A percentile compares a stretch with the other conserved stretches of the same genome.
Conservation (phyloP, 1,140 invertebrate species). For the Varroa destructor region DNA sequence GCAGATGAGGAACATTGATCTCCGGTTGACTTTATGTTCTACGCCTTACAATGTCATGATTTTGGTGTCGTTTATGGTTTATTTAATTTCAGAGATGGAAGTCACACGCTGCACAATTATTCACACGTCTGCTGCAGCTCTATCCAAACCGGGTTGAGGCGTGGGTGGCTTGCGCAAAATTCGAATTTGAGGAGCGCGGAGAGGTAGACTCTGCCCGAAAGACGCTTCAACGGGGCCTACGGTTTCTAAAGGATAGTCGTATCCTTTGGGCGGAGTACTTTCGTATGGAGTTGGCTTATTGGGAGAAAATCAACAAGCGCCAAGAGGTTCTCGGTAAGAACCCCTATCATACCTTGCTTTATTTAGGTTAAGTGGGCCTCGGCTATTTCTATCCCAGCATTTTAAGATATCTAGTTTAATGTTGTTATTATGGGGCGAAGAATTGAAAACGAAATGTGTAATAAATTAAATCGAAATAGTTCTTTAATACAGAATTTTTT, state of each 20-base stretch:
- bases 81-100: slow-evolving; percentile 14
- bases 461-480: too few species aligned
- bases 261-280: slow-evolving; percentile 11
- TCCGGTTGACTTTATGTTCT: too few species aligned
- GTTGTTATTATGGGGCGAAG: too few species aligned
- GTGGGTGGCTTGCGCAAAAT: slow-evolving; percentile 17
- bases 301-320: slow-evolving; percentile 15
- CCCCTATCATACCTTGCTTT: background rate
- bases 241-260: background rate
- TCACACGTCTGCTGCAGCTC: slow-evolving; percentile 7
- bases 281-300: slow-evolving; percentile 1
- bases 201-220: slow-evolving; percentile 7
- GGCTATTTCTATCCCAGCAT: background rate
- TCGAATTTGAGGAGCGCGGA: slow-evolving; percentile 6
- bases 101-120: slow-evolving; percentile 9
- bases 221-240: slow-evolving; percentile 15
- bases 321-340: slow-evolving; percentile 9
- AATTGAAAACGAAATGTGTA: too few species aligned
- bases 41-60: too few species aligned
- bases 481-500: too few species aligned
- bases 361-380: background rate
- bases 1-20: too few species aligned
- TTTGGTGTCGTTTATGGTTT: too few species aligned
- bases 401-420: background rate
- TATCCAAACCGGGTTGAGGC: background rate